phyloP scores from a whole-genome alignment of 2,113 vertebrate species.

The Paralichthys olivaceus region DNA sequence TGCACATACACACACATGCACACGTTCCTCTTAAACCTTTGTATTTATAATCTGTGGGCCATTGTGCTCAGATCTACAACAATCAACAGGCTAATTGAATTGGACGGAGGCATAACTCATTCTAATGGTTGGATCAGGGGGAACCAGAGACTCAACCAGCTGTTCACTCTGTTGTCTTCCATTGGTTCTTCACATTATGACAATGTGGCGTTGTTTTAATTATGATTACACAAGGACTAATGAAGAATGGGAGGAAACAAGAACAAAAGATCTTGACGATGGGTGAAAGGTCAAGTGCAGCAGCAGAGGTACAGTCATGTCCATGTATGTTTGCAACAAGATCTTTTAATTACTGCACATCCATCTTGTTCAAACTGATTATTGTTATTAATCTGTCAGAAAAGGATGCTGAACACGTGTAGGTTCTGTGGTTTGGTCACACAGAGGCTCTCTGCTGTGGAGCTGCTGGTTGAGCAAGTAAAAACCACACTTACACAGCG shows the following conservation, averaged over 20 bases:
- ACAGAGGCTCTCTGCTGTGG: neutral
- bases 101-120: constrained; percentile 59
- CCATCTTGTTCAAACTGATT: neutral
- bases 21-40: constrained; percentile 40
- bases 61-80: constrained; percentile 57
- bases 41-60: constrained; percentile 37
- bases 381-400: constrained; percentile 14
- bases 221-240: constrained; percentile 37
- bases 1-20: neutral
- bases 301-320: constrained; percentile 7
- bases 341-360: constrained; percentile 34
- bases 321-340: constrained; percentile 12
- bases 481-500: neutral
- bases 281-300: constrained; percentile 36
- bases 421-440: neutral
- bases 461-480: constrained; percentile 20
- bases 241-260: constrained; percentile 3
- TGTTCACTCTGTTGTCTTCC: constrained; percentile 44
- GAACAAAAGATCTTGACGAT: constrained; percentile 47
- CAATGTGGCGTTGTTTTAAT: constrained; percentile 52
- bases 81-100: constrained; percentile 60
- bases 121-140: constrained; percentile 38
- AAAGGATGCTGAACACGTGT: constrained; percentile 7
- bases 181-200: constrained; percentile 7
- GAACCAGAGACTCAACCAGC: constrained; percentile 48